A percentile compares a stretch with the other conserved stretches of the same genome.
phyloP scores from a whole-genome alignment of 37 sponge, comb jelly and placozoan species.

The Geodia barretti region DNA sequence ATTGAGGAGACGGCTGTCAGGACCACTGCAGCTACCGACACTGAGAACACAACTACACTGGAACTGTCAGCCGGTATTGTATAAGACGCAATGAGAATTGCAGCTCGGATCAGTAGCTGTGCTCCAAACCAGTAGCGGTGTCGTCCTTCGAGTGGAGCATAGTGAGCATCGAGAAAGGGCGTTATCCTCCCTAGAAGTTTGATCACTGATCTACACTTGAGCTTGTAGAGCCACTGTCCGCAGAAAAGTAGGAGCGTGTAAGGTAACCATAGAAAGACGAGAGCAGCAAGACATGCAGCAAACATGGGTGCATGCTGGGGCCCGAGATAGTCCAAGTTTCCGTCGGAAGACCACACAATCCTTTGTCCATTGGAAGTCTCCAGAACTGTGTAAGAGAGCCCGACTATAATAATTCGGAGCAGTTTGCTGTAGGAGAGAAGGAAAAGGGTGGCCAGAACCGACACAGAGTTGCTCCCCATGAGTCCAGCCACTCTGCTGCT shows the following conservation, averaged over 20 bases:
- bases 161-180: constrained; percentile 35
- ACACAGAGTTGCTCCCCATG: constrained; percentile 7
- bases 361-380: neutral
- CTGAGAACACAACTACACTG: neutral
- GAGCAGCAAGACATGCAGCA: neutral
- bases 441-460: constrained; percentile 17
- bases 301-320: constrained; percentile 5
- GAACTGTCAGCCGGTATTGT: neutral
- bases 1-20: neutral
- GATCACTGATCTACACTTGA: neutral
- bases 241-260: constrained; percentile 19
- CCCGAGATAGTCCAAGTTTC: constrained; percentile 9
- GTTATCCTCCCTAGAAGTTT: neutral
- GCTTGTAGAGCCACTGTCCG: neutral
- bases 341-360: constrained; percentile 15
- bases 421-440: constrained; percentile 29
- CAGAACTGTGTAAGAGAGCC: constrained; percentile 2
- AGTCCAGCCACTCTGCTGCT: neutral
- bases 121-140: constrained; percentile 30
- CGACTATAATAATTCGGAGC: constrained; percentile 15
- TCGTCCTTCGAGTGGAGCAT: constrained; percentile 14
- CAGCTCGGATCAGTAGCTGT: constrained; percentile 17
- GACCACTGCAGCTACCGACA: neutral
- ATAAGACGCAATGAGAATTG: neutral
- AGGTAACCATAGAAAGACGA: constrained; percentile 8